Conservation (phyloP, 2,113 vertebrate species). For the Amphiprion percula region DNA sequence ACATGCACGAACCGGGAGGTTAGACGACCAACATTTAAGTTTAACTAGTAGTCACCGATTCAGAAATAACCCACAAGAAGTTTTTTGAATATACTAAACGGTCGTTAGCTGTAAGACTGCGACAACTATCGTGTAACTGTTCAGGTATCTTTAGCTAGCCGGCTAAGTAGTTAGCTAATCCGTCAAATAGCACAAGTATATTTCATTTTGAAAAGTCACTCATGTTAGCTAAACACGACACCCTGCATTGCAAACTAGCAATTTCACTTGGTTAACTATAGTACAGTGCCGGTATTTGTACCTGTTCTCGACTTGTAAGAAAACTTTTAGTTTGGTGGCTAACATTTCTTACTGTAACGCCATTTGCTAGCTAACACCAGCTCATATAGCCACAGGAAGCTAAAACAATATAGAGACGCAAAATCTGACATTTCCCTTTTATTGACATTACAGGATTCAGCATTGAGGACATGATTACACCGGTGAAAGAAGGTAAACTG, state of each 20-base stretch:
- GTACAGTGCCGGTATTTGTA: not conserved
- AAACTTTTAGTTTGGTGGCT: not conserved
- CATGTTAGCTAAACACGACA: not conserved
- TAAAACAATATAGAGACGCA: not conserved
- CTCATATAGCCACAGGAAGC: not conserved
- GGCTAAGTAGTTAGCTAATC: no score
- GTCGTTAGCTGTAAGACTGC: no score
- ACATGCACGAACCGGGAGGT: slow-evolving; percentile 44
- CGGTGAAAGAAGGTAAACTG: slow-evolving; percentile 24
- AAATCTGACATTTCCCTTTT: not conserved
- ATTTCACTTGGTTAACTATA: not conserved
- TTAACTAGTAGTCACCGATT: not conserved
- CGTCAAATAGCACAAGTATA: no score
- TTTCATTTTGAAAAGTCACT: not conserved
- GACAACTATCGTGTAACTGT: no score
- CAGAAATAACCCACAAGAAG: not conserved
- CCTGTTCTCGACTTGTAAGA: not conserved
- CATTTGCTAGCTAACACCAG: not conserved
- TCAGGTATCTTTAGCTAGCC: no score
- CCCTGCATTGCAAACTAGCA: not conserved
- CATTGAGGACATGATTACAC: slow-evolving; percentile 37
- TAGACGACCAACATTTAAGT: not conserved
- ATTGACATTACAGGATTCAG: slow-evolving; percentile 37
- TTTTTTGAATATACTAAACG: no score
- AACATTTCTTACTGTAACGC: not conserved